phyloP scores from a whole-genome alignment of 2,113 vertebrate genomes.

The Marmota flaviventris region DNA sequence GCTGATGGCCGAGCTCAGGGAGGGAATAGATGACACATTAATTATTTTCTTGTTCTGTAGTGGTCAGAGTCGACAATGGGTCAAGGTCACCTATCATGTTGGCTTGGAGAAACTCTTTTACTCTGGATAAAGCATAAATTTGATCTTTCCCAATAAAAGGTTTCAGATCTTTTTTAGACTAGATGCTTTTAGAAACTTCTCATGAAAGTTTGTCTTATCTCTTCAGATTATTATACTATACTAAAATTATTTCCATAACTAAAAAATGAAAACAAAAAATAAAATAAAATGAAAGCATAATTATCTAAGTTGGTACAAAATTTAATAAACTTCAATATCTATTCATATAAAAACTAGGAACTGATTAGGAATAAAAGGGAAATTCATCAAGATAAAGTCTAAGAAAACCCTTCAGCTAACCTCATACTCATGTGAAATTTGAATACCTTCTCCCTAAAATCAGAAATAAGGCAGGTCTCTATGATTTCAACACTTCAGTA shows the following conservation, averaged over 20 bases:
- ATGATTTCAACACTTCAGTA: background rate
- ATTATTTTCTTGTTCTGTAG: background rate
- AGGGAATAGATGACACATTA: background rate
- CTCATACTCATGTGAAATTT: background rate
- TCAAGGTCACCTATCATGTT: background rate
- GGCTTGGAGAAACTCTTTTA: background rate
- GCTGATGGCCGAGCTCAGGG: background rate
- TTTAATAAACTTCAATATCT: background rate
- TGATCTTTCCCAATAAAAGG: background rate
- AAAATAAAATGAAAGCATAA: background rate
- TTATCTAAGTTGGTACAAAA: background rate
- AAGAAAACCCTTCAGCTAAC: background rate
- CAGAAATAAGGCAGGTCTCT: background rate
- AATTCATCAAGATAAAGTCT: background rate
- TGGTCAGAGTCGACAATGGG: background rate
- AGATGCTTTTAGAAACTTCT: slow-evolving; percentile 14
- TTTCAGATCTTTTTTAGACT: background rate
- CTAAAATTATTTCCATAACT: background rate
- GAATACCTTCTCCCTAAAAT: background rate
- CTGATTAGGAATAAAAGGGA: background rate
- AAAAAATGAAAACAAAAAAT: background rate
- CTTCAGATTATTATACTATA: background rate
- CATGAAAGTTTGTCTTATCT: background rate
- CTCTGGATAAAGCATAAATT: background rate
- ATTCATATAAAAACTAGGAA: background rate